Evolutionary conservation across 2,888 invertebrate species (phyloP), one percentile per base, ranked within the genome.

Genomic region (Ophraella communa): DNA sequence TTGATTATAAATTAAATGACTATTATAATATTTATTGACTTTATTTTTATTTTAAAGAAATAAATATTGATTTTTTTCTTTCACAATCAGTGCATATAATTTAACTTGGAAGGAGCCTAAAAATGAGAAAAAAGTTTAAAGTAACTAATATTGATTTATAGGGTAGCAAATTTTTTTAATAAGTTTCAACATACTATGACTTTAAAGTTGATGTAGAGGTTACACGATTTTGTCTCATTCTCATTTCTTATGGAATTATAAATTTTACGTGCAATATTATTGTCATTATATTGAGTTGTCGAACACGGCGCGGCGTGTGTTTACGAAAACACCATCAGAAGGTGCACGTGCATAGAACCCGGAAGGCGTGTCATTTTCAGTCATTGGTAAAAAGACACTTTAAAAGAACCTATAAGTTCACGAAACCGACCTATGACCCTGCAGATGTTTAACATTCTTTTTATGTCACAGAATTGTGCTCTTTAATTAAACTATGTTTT

Each of bases 321-420:
- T 70, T 69, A 67, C 58, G 62, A 68, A 71, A 66, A 49, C 49
- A 51, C 39, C 17, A 39, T 47, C 23, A 20, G 44, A 51, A 72
- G 70, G 67, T 69, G 72, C 72, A 71, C 72, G 74, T 73, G 71
- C 73, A 71, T 59, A 71, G 74, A 73, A 67, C 67, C 67, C 76
- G 76, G 76, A 76, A 76, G 75, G 74, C 72, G 74, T 76, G 77
- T 77, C 76, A 76, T 75, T 74, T 73, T 67, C 71, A 68, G 71
- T 67, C 69, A 59, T 59, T 51, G 51, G 68, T 67, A 73, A 75
- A 74, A 74, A 72, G 53, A 69, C 62, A 67, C 70, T 68, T 71
- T 69, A 77, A 77, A 77, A 77, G 76, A 75, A 71, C 73, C 76
- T 74, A 76, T 76, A 75, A 76, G 77, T 77, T 77, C 77, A 77